These are phyloP conservation scores for Brachyrhaphis roseni DNA, from an alignment of 2,797 vertebrate species.

Conservation along the genomic window DNA sequence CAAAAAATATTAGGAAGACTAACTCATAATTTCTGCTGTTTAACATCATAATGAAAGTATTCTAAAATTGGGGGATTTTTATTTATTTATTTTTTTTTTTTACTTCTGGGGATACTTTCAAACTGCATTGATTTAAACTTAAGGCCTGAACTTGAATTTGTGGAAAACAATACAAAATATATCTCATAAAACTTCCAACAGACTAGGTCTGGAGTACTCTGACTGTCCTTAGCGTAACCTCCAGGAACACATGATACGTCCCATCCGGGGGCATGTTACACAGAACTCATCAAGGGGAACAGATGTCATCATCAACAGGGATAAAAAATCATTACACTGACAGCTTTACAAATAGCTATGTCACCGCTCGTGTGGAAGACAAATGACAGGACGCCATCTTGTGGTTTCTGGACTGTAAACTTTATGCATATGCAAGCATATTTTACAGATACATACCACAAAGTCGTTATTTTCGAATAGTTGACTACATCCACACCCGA, in stretches of 20 bases:
- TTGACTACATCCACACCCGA: slow-evolving; percentile 28
- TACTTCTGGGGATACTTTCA: not conserved
- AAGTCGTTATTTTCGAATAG: slow-evolving; percentile 53
- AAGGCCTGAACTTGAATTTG: not conserved
- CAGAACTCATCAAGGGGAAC: slow-evolving; percentile 63
- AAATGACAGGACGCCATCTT: slow-evolving; percentile 35
- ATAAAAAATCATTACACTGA: slow-evolving; percentile 72
- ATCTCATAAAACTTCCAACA: slow-evolving; percentile 40
- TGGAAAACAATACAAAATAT: slow-evolving; percentile 16
- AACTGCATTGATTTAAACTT: not conserved
- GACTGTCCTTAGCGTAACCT: slow-evolving; percentile 25
- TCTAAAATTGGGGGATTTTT: not conserved
- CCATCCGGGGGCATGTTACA: slow-evolving; percentile 23
- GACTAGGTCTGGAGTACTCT: slow-evolving; percentile 3
- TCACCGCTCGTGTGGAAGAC: slow-evolving; percentile 55
- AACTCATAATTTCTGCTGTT: not conserved
- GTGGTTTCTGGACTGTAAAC: slow-evolving; percentile 49
- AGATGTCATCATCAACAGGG: slow-evolving; percentile 71
- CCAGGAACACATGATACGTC: slow-evolving; percentile 13
- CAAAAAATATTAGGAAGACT: not conserved
- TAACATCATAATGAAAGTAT: not conserved
- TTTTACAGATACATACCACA: slow-evolving; percentile 29
- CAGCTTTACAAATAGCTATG: slow-evolving; percentile 71
- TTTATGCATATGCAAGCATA: slow-evolving; percentile 50
- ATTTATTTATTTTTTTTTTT: not conserved